Percentiles rank a stretch among this genome's conserved stretches.
phyloP scores from a whole-genome alignment of 1,140 invertebrate species.

The Drosophila ogumai region DNA sequence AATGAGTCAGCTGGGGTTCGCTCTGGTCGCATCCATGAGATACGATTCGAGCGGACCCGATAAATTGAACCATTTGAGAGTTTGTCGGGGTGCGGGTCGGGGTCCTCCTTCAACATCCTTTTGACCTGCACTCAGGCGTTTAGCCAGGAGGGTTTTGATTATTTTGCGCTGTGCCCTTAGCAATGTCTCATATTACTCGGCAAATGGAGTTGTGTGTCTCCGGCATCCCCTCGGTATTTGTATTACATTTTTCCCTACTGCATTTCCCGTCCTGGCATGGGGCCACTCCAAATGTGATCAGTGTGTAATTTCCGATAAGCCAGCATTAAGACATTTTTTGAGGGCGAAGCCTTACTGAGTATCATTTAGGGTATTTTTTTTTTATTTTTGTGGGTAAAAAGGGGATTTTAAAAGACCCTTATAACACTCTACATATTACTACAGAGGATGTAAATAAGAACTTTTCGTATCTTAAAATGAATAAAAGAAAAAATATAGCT shows the following conservation, averaged over 20 bases:
- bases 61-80: conserved; percentile 9
- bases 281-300: conserved; percentile 24
- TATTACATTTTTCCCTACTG: conserved; percentile 15
- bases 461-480: background rate
- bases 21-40: conserved; percentile 45
- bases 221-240: background rate
- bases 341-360: conserved; percentile 17
- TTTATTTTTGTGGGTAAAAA: background rate
- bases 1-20: conserved; percentile 44
- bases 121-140: conserved; percentile 50
- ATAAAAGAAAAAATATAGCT: background rate
- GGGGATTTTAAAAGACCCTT: background rate
- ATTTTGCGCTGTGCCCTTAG: conserved; percentile 37
- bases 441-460: background rate
- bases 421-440: background rate
- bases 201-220: conserved; percentile 11
- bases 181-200: conserved; percentile 46
- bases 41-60: conserved; percentile 34
- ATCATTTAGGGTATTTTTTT: background rate
- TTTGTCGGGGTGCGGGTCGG: conserved; percentile 20
- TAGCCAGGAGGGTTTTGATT: conserved; percentile 46
- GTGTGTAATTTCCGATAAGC: conserved; percentile 44
- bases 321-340: conserved; percentile 13
- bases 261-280: conserved; percentile 32
- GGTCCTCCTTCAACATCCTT: conserved; percentile 23